Base-by-base conservation (phyloP, 2,113 vertebrate species). In the Procavia capensis region DNA sequence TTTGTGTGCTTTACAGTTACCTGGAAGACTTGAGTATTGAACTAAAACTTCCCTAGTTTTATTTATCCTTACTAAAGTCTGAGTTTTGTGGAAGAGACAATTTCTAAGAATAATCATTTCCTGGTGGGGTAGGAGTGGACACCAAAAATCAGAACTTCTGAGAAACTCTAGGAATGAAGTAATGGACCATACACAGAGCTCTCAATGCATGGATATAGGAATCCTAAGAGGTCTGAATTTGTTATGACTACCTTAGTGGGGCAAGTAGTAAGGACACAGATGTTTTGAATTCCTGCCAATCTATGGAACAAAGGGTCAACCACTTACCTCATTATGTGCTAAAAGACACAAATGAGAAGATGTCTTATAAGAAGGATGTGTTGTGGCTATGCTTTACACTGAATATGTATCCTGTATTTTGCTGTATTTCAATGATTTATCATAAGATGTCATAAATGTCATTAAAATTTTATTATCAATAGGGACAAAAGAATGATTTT, bases 311-410 rank as follows among this genome's bases (percentile, higher is more conserved):
- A 95, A 91, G 47, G 36, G 72, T 83, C 90, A 98, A 97, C 97
- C 96, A 45, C 75, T 97, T 97, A 98, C 97, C 96, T 98, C 98
- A 94, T 92, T 97, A 93, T 96, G 97, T 97, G 95, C 92, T 97
- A 96, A 96, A 96, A 96, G 45, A 92, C 86, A 96, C 76, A 95
- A 94, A 97, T 90, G 92, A 92, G 96, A 98, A 96, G 54, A 93
- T n/a, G 93, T 98, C 95, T 97, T 97, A 96, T 61, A 31, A 91
- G 83, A 86, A 47, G 39, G 90, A 92, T 96, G 83, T 96, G 92
- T 85, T 75, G 74, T 64, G 24, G 85, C 88, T 96, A 89, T 95
- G 90, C 83, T 95, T 72, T 95, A 91, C 92, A 95, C 85, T 97
- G 96, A 96, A 34, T 98, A 95, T 96, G 78, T 93, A 96, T 98